A percentile compares a stretch with the other conserved stretches of the same genome.
These are phyloP conservation scores for Oscheius sp. DNA, from an alignment of 2,888 invertebrate species.

Conservation along the genomic window DNA sequence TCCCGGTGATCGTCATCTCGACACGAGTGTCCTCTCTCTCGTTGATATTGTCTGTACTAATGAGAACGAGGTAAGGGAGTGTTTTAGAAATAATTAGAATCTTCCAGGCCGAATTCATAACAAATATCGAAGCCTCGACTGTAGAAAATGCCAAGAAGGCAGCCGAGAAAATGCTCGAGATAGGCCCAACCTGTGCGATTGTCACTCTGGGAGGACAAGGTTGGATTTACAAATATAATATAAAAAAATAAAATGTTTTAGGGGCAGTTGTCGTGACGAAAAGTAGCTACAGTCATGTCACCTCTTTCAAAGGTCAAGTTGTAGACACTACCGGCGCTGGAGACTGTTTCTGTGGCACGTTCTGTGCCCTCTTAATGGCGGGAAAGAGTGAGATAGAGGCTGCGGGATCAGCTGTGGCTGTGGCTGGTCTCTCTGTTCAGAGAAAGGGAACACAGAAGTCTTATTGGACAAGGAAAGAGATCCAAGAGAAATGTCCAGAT, in stretches of 20 bases:
- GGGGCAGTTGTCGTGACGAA: slow-evolving; percentile 6
- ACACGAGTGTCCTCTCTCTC: slow-evolving; percentile 79
- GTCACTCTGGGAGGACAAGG: slow-evolving; percentile 63
- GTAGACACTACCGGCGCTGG: slow-evolving; percentile 83
- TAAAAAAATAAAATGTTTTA: slow-evolving; percentile 74
- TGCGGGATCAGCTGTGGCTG: slow-evolving; percentile 80
- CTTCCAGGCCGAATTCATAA: slow-evolving; percentile 76
- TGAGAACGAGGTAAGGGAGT: slow-evolving; percentile 82
- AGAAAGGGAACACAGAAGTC: slow-evolving; percentile 87
- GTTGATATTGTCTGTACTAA: slow-evolving; percentile 91
- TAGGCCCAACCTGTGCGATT: slow-evolving; percentile 65
- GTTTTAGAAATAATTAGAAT: neutral
- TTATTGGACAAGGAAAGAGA: slow-evolving; percentile 74
- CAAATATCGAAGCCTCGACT: slow-evolving; percentile 51
- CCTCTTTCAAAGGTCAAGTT: neutral
- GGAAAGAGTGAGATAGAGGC: slow-evolving; percentile 80
- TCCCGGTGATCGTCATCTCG: slow-evolving; percentile 82
- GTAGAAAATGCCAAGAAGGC: slow-evolving; percentile 60
- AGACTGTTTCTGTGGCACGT: slow-evolving; percentile 93
- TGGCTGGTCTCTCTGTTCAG: slow-evolving; percentile 86
- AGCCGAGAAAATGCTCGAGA: slow-evolving; percentile 56
- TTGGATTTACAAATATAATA: neutral
- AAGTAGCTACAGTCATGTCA: neutral
- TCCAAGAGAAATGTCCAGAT: slow-evolving; percentile 26
- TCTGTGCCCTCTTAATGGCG: slow-evolving; percentile 81